Evolutionary conservation across 2,888 invertebrate genomes (phyloP), one percentile per base, ranked within the genome.

Genomic region (Augochlorella aurata): DNA sequence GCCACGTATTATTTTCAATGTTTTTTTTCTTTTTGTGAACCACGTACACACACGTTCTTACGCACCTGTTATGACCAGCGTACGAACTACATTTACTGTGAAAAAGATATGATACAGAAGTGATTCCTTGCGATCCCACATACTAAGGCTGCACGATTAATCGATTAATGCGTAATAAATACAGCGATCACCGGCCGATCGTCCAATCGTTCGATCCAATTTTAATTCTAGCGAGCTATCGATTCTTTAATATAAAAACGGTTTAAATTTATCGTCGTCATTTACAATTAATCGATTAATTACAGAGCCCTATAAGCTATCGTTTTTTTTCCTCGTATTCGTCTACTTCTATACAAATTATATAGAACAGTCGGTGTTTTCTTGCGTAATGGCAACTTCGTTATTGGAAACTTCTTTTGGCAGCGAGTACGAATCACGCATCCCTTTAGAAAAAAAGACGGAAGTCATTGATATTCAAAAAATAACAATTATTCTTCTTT

Each of bases 31-130:
- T 86, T 73, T 74, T 84, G 44, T n/a, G n/a, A 82, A 85, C 79
- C 79, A 88, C 81, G 78, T 82, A 83, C 78, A 67, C 58, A 18
- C 24, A 29, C 29, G 52, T 76, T 68, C 24, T 75, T 77, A 75
- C 72, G 73, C 81, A 76, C 68, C 70, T 73, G 72, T 73, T 38
- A 68, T 67, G 52, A 79, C 47, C 61, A 76, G 75, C 66, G 74
- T 86, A 86, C 69, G 58, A 77, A 82, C 73, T 86, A 84, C 52
- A 78, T 85, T 65, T 79, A 85, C 65, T 74, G 79, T 84, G 80
- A 85, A 81, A 82, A 82, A 74, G 76, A 81, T 84, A 84, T 84
- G 77, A 73, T 84, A 87, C 79, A 82, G 80, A 84, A 87, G 79
- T 78, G 76, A 84, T 87, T 84, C 71, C 75, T 78, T 79, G 68